phyloP scores from a whole-genome alignment of 2,113 vertebrate genomes.

The Oenanthe melanoleuca region DNA sequence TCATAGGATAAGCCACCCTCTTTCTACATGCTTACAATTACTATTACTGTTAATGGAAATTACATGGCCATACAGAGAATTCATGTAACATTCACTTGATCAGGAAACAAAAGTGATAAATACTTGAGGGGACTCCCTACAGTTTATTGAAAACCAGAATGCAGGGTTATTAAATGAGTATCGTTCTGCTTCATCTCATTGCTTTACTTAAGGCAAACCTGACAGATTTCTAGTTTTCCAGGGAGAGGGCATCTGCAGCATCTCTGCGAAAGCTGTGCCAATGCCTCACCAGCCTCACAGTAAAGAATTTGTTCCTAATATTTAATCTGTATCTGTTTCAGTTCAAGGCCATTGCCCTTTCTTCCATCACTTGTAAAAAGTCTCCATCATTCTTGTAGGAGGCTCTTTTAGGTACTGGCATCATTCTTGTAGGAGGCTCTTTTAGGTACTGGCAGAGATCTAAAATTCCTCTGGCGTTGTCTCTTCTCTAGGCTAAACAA shows the following conservation, averaged over 20 bases:
- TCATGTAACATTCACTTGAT: background rate
- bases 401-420: background rate
- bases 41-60: conserved; percentile 61
- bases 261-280: background rate
- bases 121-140: background rate
- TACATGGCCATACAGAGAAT: background rate
- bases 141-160: background rate
- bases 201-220: background rate
- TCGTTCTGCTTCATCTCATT: background rate
- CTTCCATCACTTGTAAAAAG: background rate
- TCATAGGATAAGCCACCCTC: conserved; percentile 60
- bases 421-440: background rate
- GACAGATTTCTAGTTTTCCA: background rate
- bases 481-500: background rate
- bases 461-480: background rate
- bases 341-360: background rate
- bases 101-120: background rate
- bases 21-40: conserved; percentile 41
- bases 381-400: background rate
- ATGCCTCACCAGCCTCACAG: background rate
- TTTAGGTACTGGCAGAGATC: background rate
- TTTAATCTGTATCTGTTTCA: background rate
- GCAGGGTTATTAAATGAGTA: background rate
- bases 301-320: background rate
- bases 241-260: fast-evolving